phyloP scores from a whole-genome alignment of 1,140 invertebrate genomes.

The Drosophila navojoa region DNA sequence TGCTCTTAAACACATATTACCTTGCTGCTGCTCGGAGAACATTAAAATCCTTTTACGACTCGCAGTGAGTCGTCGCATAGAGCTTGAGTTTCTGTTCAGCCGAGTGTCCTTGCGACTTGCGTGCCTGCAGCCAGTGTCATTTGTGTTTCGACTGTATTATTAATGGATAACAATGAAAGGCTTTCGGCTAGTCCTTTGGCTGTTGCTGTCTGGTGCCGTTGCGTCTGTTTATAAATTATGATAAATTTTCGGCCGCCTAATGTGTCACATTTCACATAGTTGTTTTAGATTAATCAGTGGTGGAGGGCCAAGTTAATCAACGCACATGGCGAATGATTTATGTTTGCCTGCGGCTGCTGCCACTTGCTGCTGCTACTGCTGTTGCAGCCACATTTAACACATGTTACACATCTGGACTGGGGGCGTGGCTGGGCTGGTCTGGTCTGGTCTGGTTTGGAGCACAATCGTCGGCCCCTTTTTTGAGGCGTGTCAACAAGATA shows the following conservation, averaged over 20 bases:
- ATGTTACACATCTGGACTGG: conserved; percentile 14
- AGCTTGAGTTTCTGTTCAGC: too few species aligned
- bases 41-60: too few species aligned
- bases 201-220: conserved; percentile 6
- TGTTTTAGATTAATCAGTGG: conserved; percentile 35
- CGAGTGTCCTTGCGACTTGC: not conserved
- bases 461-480: conserved; percentile 45
- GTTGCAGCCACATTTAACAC: conserved; percentile 36
- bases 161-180: conserved; percentile 55
- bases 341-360: conserved; percentile 28
- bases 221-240: conserved; percentile 57
- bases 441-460: not conserved
- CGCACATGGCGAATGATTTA: conserved; percentile 58
- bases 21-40: too few species aligned
- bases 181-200: conserved; percentile 17
- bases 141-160: conserved; percentile 47
- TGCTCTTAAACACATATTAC: too few species aligned
- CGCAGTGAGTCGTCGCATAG: too few species aligned
- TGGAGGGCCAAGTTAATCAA: conserved; percentile 55
- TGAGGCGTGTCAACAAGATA: conserved; percentile 75
- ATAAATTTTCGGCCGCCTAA: conserved; percentile 60
- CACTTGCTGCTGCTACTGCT: not conserved
- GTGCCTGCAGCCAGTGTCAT: conserved; percentile 26
- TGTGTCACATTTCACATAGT: conserved; percentile 53
- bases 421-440: too few species aligned